Conservation (phyloP, 2,888 invertebrate genomes). For the Carpatolechia fugitivella region DNA sequence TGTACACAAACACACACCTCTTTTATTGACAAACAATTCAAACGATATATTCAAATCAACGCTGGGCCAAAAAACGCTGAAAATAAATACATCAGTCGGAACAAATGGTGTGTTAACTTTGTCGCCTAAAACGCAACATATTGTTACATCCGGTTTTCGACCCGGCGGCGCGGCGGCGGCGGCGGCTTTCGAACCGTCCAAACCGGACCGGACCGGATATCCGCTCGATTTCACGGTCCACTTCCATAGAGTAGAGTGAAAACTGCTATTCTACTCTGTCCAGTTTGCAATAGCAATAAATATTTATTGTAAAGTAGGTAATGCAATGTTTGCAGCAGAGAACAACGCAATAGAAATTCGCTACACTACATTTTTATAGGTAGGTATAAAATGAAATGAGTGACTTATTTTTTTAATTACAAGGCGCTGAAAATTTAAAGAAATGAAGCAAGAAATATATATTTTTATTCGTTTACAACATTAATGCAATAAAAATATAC, state of each 20-base stretch:
- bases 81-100: not conserved
- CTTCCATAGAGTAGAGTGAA: constrained; percentile 10
- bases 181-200: not conserved
- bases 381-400: too few relatives aligned
- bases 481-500: too few relatives aligned
- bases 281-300: not conserved
- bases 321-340: not conserved
- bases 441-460: too few relatives aligned
- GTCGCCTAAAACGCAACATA: not conserved
- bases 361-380: too few relatives aligned
- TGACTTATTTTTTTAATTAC: too few relatives aligned
- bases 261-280: not conserved
- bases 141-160: not conserved
- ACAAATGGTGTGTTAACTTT: not conserved
- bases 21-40: not conserved
- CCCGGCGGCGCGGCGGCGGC: not conserved
- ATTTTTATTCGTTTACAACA: too few relatives aligned
- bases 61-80: not conserved
- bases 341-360: too few relatives aligned
- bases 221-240: constrained; percentile 48
- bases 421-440: too few relatives aligned
- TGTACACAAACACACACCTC: not conserved
- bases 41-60: not conserved
- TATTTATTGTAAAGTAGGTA: not conserved
- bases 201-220: constrained; percentile 18